Conservation (phyloP, 2,113 vertebrate species). For the Centrocercus urophasianus region DNA sequence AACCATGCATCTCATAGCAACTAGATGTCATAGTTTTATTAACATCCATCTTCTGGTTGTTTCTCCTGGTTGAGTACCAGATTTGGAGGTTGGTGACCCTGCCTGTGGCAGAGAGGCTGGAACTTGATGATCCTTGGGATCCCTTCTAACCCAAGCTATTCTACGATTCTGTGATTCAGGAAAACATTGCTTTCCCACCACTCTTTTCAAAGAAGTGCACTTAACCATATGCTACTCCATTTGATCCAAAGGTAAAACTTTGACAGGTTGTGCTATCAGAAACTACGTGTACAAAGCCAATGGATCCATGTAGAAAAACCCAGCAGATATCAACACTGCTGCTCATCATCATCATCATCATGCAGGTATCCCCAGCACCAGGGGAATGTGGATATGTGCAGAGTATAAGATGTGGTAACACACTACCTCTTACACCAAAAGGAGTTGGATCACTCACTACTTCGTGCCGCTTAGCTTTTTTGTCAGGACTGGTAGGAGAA, state of each 20-base stretch:
- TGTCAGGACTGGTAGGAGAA: constrained; percentile 93
- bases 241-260: neutral
- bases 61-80: neutral
- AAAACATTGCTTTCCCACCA: neutral
- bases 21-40: neutral
- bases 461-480: constrained; percentile 94
- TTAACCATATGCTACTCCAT: neutral
- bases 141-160: no score
- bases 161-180: neutral
- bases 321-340: neutral
- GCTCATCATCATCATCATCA: neutral
- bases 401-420: constrained; percentile 43
- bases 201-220: neutral
- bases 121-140: no score
- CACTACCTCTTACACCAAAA: constrained; percentile 94
- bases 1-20: neutral
- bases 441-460: constrained; percentile 97
- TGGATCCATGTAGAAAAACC: neutral
- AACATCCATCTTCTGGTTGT: neutral
- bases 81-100: no score
- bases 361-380: neutral
- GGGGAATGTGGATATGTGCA: neutral
- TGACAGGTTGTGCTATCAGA: neutral
- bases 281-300: neutral
- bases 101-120: no score